These are phyloP conservation scores for Myopa testacea DNA, from an alignment of 2,888 invertebrate genomes.

Conservation along the genomic window DNA sequence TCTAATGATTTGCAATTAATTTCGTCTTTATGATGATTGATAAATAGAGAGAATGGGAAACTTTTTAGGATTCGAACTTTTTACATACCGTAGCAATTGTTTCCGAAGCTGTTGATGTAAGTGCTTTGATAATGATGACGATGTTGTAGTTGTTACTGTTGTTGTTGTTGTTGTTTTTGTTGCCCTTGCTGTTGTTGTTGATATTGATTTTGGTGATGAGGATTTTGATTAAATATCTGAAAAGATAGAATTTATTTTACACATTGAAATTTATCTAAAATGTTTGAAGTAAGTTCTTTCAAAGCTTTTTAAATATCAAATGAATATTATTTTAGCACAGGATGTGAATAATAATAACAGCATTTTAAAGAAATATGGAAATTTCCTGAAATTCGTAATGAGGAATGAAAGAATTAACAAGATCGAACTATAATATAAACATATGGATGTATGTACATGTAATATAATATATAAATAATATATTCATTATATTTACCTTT, in stretches of 20 bases:
- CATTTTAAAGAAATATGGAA: no score
- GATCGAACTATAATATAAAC: no score
- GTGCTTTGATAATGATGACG: not conserved
- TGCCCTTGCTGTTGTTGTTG: slow-evolving; percentile 38
- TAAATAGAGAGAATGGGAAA: not conserved
- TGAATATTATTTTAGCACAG: not conserved
- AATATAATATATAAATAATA: not conserved
- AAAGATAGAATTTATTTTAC: slow-evolving; percentile 29
- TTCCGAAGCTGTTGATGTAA: slow-evolving; percentile 42
- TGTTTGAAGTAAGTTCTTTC: not conserved
- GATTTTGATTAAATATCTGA: slow-evolving; percentile 49
- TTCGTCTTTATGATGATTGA: not conserved
- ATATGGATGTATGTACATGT: no score
- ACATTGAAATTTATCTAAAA: not conserved
- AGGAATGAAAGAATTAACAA: no score
- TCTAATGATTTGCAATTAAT: slow-evolving; percentile 21
- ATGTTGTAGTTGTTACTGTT: slow-evolving; percentile 32
- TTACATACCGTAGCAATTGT: slow-evolving; percentile 52
- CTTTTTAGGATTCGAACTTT: not conserved
- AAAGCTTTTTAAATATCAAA: not conserved
- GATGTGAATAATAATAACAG: not conserved
- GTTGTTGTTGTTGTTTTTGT: slow-evolving; percentile 39
- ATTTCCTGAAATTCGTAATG: no score
- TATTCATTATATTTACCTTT: not conserved
- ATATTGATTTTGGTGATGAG: slow-evolving; percentile 9